phyloP scores from a whole-genome alignment of 1,140 invertebrate species.

The Phymastichus coffea region DNA sequence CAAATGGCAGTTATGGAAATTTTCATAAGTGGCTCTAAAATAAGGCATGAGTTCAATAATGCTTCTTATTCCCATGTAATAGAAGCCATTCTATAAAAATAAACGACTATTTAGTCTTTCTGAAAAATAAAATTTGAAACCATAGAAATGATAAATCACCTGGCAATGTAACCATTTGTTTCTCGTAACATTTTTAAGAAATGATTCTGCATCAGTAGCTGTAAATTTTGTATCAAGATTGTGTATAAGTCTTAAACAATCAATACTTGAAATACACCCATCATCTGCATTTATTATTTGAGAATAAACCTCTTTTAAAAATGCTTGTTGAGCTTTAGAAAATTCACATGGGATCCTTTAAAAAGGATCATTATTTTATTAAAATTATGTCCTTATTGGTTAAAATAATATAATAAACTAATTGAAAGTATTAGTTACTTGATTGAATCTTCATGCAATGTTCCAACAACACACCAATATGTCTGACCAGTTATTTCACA shows the following conservation, averaged over 20 bases:
- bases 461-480: slow-evolving; percentile 36
- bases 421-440: too few species aligned
- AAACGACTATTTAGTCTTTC: slow-evolving; percentile 14
- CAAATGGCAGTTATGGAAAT: slow-evolving; percentile 38
- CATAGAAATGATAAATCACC: neutral
- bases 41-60: slow-evolving; percentile 45
- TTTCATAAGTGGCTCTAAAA: slow-evolving; percentile 40
- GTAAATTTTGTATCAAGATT: slow-evolving; percentile 31
- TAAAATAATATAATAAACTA: slow-evolving; percentile 13
- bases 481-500: slow-evolving; percentile 42
- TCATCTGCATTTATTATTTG: slow-evolving; percentile 39
- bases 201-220: slow-evolving; percentile 36
- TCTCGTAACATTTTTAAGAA: slow-evolving; percentile 35
- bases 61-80: slow-evolving; percentile 46
- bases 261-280: slow-evolving; percentile 38
- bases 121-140: neutral
- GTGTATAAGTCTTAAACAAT: slow-evolving; percentile 41
- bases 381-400: too few species aligned
- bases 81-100: slow-evolving; percentile 37
- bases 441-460: slow-evolving; percentile 34
- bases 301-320: slow-evolving; percentile 39
- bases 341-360: slow-evolving; percentile 35
- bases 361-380: too few species aligned
- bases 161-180: slow-evolving; percentile 37
- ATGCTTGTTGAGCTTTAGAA: slow-evolving; percentile 32